These are phyloP conservation scores for Polypterus senegalus DNA, from an alignment of 2,113 vertebrate species.

Conservation along the genomic window DNA sequence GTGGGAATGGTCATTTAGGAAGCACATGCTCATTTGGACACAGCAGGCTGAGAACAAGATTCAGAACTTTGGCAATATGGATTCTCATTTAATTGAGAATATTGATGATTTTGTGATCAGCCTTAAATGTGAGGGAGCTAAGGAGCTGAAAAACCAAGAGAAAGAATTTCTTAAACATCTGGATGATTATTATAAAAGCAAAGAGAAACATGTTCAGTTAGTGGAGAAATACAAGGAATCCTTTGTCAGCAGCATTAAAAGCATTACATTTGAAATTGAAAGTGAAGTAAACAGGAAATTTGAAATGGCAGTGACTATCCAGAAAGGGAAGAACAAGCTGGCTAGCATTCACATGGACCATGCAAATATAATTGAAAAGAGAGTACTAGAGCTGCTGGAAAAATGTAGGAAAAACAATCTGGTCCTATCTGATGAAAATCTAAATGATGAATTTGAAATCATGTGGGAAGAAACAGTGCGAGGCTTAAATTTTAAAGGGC, in stretches of 20 bases:
- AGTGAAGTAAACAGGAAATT: slow-evolving; percentile 7
- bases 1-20: slow-evolving; percentile 34
- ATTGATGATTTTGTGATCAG: too few relatives aligned
- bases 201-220: slow-evolving; percentile 25
- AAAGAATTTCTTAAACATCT: slow-evolving; percentile 23
- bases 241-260: slow-evolving; percentile 26
- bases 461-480: slow-evolving; percentile 23
- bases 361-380: slow-evolving; percentile 15
- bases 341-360: slow-evolving; percentile 21
- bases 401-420: slow-evolving; percentile 6
- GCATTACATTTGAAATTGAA: slow-evolving; percentile 20
- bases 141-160: slow-evolving; percentile 20
- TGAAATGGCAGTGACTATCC: slow-evolving; percentile 15
- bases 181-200: slow-evolving; percentile 27
- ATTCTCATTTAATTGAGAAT: too few relatives aligned
- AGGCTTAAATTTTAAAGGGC: too few relatives aligned
- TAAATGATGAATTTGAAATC: slow-evolving; percentile 20
- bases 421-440: slow-evolving; percentile 4
- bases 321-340: slow-evolving; percentile 20
- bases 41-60: slow-evolving; percentile 24
- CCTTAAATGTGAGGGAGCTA: too few relatives aligned
- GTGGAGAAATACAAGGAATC: slow-evolving; percentile 31
- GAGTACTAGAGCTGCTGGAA: slow-evolving; percentile 19
- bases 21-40: neutral
- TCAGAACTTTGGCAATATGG: too few relatives aligned